Conservation (phyloP, 2,888 invertebrate species). For the Agonopterix arenella region DNA sequence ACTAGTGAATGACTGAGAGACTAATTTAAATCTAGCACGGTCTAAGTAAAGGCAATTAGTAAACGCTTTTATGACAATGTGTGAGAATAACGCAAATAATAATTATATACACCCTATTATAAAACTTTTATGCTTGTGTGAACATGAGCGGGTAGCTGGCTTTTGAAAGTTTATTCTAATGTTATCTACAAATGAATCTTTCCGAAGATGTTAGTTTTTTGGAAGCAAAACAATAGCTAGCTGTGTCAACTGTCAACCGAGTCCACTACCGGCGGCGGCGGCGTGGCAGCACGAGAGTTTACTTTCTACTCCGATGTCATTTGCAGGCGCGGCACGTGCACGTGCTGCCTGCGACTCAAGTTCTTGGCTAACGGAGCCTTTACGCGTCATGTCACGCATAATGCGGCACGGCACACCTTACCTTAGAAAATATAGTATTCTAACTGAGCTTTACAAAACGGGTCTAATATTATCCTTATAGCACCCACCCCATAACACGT, state of each 20-base stretch:
- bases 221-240: slow-evolving; percentile 32
- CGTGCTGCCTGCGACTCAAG: slow-evolving; percentile 19
- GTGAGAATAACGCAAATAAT: slow-evolving; percentile 10
- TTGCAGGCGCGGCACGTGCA: slow-evolving; percentile 57
- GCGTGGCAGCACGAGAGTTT: slow-evolving; percentile 47
- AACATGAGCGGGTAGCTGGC: background rate
- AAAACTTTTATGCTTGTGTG: background rate
- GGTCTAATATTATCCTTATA: too few relatives aligned
- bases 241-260: slow-evolving; percentile 27
- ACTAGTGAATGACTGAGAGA: too few relatives aligned
- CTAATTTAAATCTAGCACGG: too few relatives aligned
- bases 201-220: slow-evolving; percentile 18
- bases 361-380: slow-evolving; percentile 49
- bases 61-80: slow-evolving; percentile 21
- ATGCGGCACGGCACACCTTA: too few relatives aligned
- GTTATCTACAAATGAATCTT: slow-evolving; percentile 4
- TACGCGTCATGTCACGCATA: slow-evolving; percentile 25
- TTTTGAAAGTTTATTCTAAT: slow-evolving; percentile 1
- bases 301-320: slow-evolving; percentile 58
- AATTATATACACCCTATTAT: background rate
- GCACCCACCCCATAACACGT: too few relatives aligned
- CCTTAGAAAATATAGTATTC: too few relatives aligned
- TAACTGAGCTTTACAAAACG: too few relatives aligned
- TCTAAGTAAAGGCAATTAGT: slow-evolving; percentile 15
- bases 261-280: slow-evolving; percentile 14